phyloP scores from a whole-genome alignment of 2,113 vertebrate genomes.

The Fregata magnificens region DNA sequence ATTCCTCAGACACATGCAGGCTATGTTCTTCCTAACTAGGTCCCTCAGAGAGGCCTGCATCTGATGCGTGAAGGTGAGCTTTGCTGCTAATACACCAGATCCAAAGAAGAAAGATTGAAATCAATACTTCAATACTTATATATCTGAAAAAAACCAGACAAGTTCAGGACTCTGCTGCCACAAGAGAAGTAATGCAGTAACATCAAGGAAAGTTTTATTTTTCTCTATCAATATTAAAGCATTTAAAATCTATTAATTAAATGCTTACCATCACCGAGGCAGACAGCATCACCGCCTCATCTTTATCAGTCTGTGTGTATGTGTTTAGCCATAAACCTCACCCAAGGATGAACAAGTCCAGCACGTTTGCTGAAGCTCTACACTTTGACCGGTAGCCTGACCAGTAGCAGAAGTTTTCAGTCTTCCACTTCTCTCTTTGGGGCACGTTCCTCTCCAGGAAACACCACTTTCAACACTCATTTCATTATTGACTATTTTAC shows the following conservation, averaged over 20 bases:
- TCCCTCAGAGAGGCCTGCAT: background rate
- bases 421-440: background rate
- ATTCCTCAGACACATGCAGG: background rate
- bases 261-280: background rate
- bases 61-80: background rate
- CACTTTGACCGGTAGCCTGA: background rate
- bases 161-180: background rate
- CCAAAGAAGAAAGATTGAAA: background rate
- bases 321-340: background rate
- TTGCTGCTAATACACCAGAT: background rate
- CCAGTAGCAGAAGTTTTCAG: background rate
- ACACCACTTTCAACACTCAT: background rate
- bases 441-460: background rate
- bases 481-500: background rate
- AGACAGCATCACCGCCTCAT: fast-evolving
- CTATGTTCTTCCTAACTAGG: background rate
- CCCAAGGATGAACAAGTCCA: background rate
- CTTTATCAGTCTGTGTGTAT: background rate
- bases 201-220: background rate
- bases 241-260: background rate
- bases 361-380: background rate
- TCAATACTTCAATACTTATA: background rate
- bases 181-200: background rate
- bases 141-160: background rate
- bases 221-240: background rate